Conservation (phyloP, 2,888 invertebrate genomes). For the Camptogramma bilineatum region DNA sequence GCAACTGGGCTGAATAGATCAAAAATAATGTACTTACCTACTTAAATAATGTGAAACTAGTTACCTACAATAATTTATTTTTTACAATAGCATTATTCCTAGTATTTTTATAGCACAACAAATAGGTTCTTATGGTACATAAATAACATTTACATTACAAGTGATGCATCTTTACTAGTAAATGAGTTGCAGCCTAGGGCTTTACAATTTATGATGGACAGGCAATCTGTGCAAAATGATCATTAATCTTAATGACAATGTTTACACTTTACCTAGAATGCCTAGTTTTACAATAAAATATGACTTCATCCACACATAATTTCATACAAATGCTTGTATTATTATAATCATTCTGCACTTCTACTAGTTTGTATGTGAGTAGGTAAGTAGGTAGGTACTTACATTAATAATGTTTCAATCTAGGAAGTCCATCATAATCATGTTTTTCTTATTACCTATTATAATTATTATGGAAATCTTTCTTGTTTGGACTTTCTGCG, state of each 20-base stretch:
- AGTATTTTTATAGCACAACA: neutral
- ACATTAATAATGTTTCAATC: no score
- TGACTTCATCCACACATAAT: conserved; percentile 22
- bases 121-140: neutral
- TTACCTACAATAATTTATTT: conserved; percentile 36
- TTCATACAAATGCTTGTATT: conserved; percentile 2
- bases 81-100: neutral
- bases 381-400: no score
- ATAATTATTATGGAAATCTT: no score
- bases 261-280: conserved; percentile 28
- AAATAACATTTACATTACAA: neutral
- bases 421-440: no score
- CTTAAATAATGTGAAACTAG: no score
- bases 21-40: no score
- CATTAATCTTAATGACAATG: conserved; percentile 33
- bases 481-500: no score
- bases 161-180: neutral
- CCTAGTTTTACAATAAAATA: conserved; percentile 20
- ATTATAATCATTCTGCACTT: no score
- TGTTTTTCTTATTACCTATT: no score
- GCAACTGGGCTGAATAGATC: no score
- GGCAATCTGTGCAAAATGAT: conserved; percentile 39
- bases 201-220: conserved; percentile 25
- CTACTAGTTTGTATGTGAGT: no score
- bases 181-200: neutral